Base-by-base conservation (phyloP, 2,113 vertebrate species). In the Ammospiza caudacuta region DNA sequence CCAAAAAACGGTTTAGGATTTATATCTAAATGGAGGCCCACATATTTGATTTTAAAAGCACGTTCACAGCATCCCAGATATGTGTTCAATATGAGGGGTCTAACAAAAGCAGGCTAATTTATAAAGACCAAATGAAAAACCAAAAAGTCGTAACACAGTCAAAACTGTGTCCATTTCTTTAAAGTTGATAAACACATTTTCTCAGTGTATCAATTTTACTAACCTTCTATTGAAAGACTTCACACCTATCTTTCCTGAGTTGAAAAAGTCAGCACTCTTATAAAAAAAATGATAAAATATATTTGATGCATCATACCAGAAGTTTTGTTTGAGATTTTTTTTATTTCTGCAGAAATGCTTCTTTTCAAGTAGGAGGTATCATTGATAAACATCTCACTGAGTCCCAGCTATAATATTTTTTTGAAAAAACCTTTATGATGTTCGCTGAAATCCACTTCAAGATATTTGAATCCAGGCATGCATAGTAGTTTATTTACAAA, bases 371-470 rank as follows among this genome's bases (percentile, higher is more conserved):
- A 72, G 28, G 49, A 61, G 3, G 4, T 76, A 15, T 12, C 18
- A 33, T 33, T 58, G 24, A 87, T 35, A 47, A 87, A 35, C 13
- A 47, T 33, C 25, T 83, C 54, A 24, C 29, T 64, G 41, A 51
- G 15, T 44, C 12, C 43, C 35, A 69, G 22, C 9, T 76, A 5
- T 12, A 59, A 3, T 13, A 37, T 3, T 13, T 27, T 44, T 47
- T 12, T 8, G 5, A 12, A 81, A 55, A 4, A 6, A 2, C 1
- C 24, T 5, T 68, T 16, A 61, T 22, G 19, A 20, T 10, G 1
- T 37, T n/a, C 7, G 12, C 46, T 66, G 29, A 73, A 86, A 88
- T 44, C 2, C 9, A 23, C 11, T 54, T 51, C 22, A 49, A 77
- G 28, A n/a, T 78, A 66, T 57, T 88, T 70, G n/a, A 85, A 78